phyloP scores from a whole-genome alignment of 2,797 vertebrate species.

The Scarus forsteni region DNA sequence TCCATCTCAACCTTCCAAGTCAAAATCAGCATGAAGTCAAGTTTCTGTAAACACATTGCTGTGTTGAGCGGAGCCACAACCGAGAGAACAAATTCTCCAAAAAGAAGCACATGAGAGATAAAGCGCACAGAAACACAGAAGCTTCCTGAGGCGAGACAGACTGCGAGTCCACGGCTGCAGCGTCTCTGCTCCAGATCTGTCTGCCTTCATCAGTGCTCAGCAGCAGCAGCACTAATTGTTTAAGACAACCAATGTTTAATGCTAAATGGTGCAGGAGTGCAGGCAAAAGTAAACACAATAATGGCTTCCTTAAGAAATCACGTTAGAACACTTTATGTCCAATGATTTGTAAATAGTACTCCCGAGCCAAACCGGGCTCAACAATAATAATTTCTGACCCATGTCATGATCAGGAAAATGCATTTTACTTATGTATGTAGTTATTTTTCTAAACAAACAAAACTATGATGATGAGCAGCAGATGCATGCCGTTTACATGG shows the following conservation, averaged over 20 bases:
- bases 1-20: constrained; percentile 1
- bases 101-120: constrained; percentile 42
- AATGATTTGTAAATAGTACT: too few species aligned
- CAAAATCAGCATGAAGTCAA: constrained; percentile 8
- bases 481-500: too few species aligned
- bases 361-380: too few species aligned
- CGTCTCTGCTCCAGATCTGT: constrained; percentile 69
- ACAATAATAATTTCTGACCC: too few species aligned
- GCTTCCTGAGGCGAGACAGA: constrained; percentile 52
- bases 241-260: constrained; percentile 59
- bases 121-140: constrained; percentile 34
- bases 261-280: constrained; percentile 49
- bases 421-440: too few species aligned
- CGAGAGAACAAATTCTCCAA: constrained; percentile 13
- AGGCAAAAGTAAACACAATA: constrained; percentile 41
- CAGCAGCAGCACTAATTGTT: constrained; percentile 55
- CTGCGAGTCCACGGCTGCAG: constrained; percentile 38
- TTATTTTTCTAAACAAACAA: too few species aligned
- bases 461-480: too few species aligned
- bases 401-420: too few species aligned
- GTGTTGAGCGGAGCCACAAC: constrained; percentile 22
- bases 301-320: constrained; percentile 13
- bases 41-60: background rate
- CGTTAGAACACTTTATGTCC: background rate
- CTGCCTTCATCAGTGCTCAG: constrained; percentile 55